phyloP scores from a whole-genome alignment of 1,140 invertebrate species.

The Drosophila ercepeae region DNA sequence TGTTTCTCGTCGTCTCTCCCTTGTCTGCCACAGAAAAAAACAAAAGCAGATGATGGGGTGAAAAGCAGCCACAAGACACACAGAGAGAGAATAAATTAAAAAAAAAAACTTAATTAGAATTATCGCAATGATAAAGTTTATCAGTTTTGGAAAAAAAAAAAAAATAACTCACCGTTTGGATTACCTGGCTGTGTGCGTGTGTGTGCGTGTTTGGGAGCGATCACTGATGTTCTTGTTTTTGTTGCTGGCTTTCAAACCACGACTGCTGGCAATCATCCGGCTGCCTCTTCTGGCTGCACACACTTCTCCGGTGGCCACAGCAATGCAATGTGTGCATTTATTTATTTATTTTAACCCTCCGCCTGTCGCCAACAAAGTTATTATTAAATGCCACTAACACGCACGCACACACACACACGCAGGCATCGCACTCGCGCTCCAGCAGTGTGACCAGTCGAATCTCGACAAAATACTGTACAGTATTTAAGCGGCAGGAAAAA shows the following conservation, averaged over 20 bases:
- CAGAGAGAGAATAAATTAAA: constrained; percentile 9
- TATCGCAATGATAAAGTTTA: constrained; percentile 72
- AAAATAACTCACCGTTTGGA: constrained; percentile 46
- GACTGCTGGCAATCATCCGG: constrained; percentile 48
- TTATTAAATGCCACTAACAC: constrained; percentile 39
- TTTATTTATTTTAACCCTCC: constrained; percentile 61
- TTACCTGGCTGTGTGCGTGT: constrained; percentile 38
- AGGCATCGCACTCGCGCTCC: constrained; percentile 33
- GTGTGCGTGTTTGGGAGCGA: constrained; percentile 13
- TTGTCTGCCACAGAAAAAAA: neutral
- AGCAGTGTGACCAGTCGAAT: constrained; percentile 11
- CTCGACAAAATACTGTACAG: neutral
- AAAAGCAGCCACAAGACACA: too few relatives aligned
- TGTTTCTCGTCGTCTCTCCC: constrained; percentile 13
- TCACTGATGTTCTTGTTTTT: constrained; percentile 26
- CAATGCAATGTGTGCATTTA: constrained; percentile 41
- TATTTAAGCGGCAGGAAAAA: neutral
- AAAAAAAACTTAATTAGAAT: constrained; percentile 61
- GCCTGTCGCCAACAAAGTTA: constrained; percentile 49
- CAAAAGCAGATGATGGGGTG: neutral
- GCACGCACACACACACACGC: constrained; percentile 53
- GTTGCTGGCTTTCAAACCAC: neutral
- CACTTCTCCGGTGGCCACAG: constrained; percentile 10
- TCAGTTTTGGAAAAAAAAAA: constrained; percentile 40
- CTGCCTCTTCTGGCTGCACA: constrained; percentile 62